Conservation (phyloP, 92 coral and sea anemone genomes). For the Epizoanthus ramosus region DNA sequence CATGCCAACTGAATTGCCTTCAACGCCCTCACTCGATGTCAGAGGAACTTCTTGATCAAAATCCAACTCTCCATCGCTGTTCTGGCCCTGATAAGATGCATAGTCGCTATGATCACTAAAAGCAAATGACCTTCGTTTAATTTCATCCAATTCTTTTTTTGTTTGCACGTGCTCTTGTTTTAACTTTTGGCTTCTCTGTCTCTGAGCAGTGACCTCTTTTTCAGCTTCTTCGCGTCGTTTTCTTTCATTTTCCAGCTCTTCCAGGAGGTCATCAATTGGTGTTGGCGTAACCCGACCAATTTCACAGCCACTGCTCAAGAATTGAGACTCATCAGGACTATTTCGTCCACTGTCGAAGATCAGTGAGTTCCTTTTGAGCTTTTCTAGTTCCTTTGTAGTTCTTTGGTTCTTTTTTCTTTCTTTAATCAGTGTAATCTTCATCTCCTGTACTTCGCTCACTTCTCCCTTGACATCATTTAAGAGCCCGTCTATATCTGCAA, state of each 20-base stretch:
- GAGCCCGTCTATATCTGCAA: slow-evolving; percentile 42
- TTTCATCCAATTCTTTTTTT: slow-evolving; percentile 32
- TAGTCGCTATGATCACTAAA: slow-evolving; percentile 36
- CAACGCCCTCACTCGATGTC: slow-evolving; percentile 3
- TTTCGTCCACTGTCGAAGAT: slow-evolving; percentile 11
- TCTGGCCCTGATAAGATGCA: slow-evolving; percentile 14
- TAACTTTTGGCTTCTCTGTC: slow-evolving; percentile 17
- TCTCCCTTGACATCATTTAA: slow-evolving; percentile 21
- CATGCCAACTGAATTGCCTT: slow-evolving; percentile 8
- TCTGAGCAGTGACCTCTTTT: slow-evolving; percentile 9
- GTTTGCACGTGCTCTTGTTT: slow-evolving; percentile 28
- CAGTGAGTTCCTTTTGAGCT: slow-evolving; percentile 16
- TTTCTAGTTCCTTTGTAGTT: slow-evolving; percentile 19
- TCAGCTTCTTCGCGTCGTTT: slow-evolving; percentile 39
- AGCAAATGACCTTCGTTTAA: slow-evolving; percentile 21
- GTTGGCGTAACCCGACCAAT: slow-evolving; percentile 14
- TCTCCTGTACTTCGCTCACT: slow-evolving; percentile 36
- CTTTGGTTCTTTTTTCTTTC: slow-evolving; percentile 25
- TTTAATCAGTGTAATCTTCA: slow-evolving; percentile 32
- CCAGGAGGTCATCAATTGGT: slow-evolving; percentile 26
- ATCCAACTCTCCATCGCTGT: slow-evolving; percentile 28
- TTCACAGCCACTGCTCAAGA: neutral
- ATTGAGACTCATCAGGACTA: slow-evolving; percentile 11
- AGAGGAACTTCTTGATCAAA: slow-evolving; percentile 19
- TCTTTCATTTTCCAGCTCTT: slow-evolving; percentile 36